A percentile compares a stretch with the other conserved stretches of the same genome.
Evolutionary conservation across 1,140 invertebrate species (phyloP).

Genomic region (Scaptomyza hsui): DNA sequence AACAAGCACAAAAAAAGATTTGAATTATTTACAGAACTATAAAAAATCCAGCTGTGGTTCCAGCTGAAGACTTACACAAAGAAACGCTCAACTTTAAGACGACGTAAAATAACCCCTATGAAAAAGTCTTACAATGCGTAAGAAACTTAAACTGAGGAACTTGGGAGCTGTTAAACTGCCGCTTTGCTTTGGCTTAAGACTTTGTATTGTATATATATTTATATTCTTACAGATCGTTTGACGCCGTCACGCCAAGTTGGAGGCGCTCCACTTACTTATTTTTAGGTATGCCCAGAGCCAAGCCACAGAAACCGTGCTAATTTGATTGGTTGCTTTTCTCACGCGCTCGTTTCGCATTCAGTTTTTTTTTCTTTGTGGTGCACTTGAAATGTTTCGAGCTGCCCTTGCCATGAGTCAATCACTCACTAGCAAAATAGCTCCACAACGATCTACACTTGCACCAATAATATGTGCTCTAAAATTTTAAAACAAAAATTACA

Average conservation of each 20-base stretch:
- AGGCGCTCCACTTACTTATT: constrained; percentile 47
- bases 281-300: constrained; percentile 28
- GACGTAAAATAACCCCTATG: no score
- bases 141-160: not conserved
- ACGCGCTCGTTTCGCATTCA: constrained; percentile 73
- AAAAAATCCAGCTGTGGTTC: no score
- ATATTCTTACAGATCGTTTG: constrained; percentile 38
- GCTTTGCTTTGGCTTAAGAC: not conserved
- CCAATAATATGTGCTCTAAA: not conserved
- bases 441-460: not conserved
- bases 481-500: no score
- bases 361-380: constrained; percentile 35
- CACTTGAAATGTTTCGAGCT: constrained; percentile 55
- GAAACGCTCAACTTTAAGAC: no score
- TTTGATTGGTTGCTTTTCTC: constrained; percentile 67
- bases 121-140: no score
- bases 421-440: constrained; percentile 27
- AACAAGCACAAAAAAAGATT: no score
- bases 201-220: constrained; percentile 1
- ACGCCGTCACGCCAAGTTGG: constrained; percentile 23
- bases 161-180: not conserved
- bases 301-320: constrained; percentile 23
- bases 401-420: constrained; percentile 78
- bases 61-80: no score
- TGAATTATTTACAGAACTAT: no score